Percentiles rank a stretch among this genome's conserved stretches.
Conservation (phyloP, 2,888 invertebrate genomes). For the Xestobium rufovillosum region DNA sequence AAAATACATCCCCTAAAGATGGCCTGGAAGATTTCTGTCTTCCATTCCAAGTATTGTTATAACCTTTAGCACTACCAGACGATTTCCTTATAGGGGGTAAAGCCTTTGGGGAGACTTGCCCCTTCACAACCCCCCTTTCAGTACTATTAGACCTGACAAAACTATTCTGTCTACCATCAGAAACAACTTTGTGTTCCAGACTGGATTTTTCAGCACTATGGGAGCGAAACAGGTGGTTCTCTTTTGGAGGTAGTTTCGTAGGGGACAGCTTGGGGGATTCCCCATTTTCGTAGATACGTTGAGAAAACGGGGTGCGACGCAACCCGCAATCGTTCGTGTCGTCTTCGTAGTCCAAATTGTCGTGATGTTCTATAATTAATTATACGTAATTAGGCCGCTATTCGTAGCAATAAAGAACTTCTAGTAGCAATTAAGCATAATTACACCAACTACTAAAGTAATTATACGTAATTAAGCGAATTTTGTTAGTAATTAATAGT, state of each 20-base stretch:
- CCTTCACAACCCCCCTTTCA: slow-evolving; percentile 36
- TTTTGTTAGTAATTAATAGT: too few relatives aligned
- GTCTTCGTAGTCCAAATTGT: slow-evolving; percentile 49
- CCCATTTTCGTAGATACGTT: slow-evolving; percentile 52
- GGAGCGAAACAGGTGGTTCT: slow-evolving; percentile 17
- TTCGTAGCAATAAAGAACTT: too few relatives aligned
- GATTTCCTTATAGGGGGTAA: slow-evolving; percentile 41
- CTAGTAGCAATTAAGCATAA: too few relatives aligned
- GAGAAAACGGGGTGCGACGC: slow-evolving; percentile 61
- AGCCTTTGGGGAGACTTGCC: slow-evolving; percentile 35
- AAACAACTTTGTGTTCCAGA: slow-evolving; percentile 16
- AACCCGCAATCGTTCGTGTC: slow-evolving; percentile 63
- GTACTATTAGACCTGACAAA: slow-evolving; percentile 44
- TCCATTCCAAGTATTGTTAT: slow-evolving; percentile 70
- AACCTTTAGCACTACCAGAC: slow-evolving; percentile 43
- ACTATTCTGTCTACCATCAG: slow-evolving; percentile 39
- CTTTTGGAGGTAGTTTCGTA: slow-evolving; percentile 15
- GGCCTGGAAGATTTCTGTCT: slow-evolving; percentile 47
- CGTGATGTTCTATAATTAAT: slow-evolving; percentile 56
- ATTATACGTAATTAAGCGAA: too few relatives aligned
- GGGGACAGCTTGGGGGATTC: slow-evolving; percentile 27
- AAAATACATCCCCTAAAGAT: slow-evolving; percentile 56
- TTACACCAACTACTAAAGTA: too few relatives aligned
- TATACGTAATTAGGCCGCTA: slow-evolving; percentile 7
- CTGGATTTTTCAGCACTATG: slow-evolving; percentile 17